Conservation (phyloP, 30 jellyfish, hydroid and myxozoan genomes). For the Pseudorhiza aurosa region DNA sequence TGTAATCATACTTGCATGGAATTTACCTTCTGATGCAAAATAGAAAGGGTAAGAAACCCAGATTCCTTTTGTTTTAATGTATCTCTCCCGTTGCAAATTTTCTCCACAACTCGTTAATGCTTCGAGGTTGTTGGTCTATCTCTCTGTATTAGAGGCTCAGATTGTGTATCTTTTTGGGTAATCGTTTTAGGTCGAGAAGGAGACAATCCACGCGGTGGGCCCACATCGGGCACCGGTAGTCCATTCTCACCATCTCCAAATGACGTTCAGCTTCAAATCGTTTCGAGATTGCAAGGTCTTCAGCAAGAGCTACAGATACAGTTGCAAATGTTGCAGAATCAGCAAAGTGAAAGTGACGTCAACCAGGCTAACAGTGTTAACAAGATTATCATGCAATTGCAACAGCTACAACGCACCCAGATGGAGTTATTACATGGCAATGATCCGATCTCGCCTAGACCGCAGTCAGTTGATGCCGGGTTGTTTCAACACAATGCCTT, state of each 20-base stretch:
- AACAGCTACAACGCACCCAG: conserved; percentile 43
- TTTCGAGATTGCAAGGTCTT: conserved; percentile 16
- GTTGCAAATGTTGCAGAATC: conserved; percentile 34
- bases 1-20: no score
- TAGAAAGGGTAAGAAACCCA: no score
- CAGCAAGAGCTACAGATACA: conserved; percentile 53
- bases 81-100: neutral
- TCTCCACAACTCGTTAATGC: no score
- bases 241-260: neutral
- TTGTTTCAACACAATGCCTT: neutral
- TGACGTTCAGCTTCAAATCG: conserved; percentile 8
- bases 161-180: no score
- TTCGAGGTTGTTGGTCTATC: no score
- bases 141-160: no score
- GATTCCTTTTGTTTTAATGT: neutral
- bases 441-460: neutral
- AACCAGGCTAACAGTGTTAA: conserved; percentile 13
- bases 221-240: neutral
- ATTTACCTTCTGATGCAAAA: no score
- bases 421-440: conserved; percentile 12
- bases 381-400: conserved; percentile 10
- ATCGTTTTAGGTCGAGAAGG: neutral
- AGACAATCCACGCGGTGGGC: neutral
- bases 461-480: neutral
- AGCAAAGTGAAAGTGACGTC: conserved; percentile 15